phyloP scores from a whole-genome alignment of 2,113 vertebrate genomes.

The Alces alces region DNA sequence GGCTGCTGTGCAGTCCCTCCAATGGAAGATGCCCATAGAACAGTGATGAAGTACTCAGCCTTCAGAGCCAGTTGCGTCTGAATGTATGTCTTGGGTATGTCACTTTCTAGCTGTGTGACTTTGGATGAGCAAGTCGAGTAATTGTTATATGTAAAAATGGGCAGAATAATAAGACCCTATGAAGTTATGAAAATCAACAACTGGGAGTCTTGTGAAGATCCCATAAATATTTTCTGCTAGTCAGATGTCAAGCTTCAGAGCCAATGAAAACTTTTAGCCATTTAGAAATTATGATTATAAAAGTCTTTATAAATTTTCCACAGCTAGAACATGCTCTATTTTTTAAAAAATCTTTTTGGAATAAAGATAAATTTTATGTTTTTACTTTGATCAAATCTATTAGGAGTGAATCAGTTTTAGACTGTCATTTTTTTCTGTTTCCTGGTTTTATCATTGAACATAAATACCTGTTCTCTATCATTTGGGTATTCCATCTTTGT shows the following conservation, averaged over 20 bases:
- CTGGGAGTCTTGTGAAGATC: background rate
- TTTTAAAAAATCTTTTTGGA: background rate
- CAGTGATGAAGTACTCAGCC: background rate
- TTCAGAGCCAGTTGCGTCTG: background rate
- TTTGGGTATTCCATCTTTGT: background rate
- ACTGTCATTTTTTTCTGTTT: background rate
- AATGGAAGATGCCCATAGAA: background rate
- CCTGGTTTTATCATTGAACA: background rate
- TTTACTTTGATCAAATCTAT: background rate
- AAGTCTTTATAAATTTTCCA: background rate
- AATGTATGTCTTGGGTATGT: background rate
- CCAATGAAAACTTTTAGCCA: background rate
- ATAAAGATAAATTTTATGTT: constrained; percentile 2
- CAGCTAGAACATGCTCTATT: background rate
- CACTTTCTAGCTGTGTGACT: background rate
- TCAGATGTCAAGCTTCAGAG: background rate
- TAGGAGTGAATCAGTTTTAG: background rate
- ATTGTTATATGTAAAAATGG: background rate
- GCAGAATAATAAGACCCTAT: background rate
- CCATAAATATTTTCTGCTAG: background rate
- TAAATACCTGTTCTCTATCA: background rate
- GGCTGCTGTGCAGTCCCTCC: background rate
- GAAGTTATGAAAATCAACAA: background rate
- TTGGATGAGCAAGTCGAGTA: background rate
- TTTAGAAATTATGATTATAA: background rate